Conservation (phyloP, 2,113 vertebrate species). For the Carlito syrichta region DNA sequence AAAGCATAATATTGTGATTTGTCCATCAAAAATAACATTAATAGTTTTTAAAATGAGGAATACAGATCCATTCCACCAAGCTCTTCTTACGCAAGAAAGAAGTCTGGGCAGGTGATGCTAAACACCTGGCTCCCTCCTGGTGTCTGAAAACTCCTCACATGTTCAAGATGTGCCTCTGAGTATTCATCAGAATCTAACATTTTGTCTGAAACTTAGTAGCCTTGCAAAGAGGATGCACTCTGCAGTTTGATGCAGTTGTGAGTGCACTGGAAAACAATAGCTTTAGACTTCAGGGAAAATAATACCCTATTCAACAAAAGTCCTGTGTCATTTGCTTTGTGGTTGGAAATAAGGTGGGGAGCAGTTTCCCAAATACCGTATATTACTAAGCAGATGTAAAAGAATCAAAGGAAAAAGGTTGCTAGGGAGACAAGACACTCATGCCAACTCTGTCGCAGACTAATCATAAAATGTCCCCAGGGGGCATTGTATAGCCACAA, state of each 20-base stretch:
- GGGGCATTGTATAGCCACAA: slow-evolving; percentile 62
- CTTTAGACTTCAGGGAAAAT: slow-evolving; percentile 37
- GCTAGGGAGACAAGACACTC: slow-evolving; percentile 73
- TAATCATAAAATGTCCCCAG: slow-evolving; percentile 74
- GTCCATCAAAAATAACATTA: background rate
- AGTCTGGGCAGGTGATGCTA: background rate
- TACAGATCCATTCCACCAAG: background rate
- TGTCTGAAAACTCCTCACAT: background rate
- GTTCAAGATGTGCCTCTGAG: background rate
- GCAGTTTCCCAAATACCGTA: slow-evolving; percentile 51
- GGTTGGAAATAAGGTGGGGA: slow-evolving; percentile 48
- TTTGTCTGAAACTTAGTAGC: background rate
- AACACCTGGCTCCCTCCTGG: background rate
- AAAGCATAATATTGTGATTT: background rate
- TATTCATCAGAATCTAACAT: background rate
- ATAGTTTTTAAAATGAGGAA: background rate
- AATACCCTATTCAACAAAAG: background rate
- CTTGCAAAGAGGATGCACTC: background rate
- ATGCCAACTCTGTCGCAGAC: slow-evolving; percentile 68
- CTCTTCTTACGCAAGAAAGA: background rate
- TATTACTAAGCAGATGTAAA: slow-evolving; percentile 60
- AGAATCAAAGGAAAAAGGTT: slow-evolving; percentile 75
- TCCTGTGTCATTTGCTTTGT: slow-evolving; percentile 38
- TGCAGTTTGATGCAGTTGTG: background rate
- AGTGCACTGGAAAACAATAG: slow-evolving; percentile 42